Conservation (phyloP, 2,888 invertebrate species). For the Antitype chi region DNA sequence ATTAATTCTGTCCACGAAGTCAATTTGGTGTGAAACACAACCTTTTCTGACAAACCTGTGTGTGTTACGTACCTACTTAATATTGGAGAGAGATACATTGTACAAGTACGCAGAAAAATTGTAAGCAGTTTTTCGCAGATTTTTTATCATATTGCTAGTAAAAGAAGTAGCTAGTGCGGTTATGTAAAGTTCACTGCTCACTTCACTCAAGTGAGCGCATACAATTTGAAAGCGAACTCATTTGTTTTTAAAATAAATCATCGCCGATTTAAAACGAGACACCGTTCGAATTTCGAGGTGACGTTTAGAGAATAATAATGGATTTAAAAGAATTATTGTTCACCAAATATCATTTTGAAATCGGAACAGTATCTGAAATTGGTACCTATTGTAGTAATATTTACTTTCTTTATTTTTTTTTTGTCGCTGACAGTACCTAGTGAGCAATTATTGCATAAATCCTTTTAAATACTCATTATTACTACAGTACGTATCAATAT, state of each 20-base stretch:
- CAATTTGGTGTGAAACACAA: slow-evolving; percentile 49
- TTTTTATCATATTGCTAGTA: not conserved
- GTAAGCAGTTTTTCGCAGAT: not conserved
- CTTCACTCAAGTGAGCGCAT: not conserved
- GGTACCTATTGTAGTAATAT: too few species aligned
- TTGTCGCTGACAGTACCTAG: too few species aligned
- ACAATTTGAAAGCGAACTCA: not conserved
- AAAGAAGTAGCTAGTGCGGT: not conserved
- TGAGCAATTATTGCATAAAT: too few species aligned
- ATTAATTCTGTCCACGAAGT: slow-evolving; percentile 56
- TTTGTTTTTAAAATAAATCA: slow-evolving; percentile 17
- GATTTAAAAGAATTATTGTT: too few species aligned
- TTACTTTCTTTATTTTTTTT: too few species aligned
- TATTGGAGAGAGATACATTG: slow-evolving; percentile 22
- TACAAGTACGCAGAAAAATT: not conserved
- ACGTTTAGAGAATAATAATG: too few species aligned
- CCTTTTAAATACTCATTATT: not conserved
- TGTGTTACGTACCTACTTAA: slow-evolving; percentile 9
- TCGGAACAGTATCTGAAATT: too few species aligned
- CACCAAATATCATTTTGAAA: too few species aligned
- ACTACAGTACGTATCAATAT: not conserved
- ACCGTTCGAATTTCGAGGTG: not conserved
- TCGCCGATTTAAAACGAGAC: not conserved
- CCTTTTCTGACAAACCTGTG: slow-evolving; percentile 19
- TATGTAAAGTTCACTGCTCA: not conserved